A percentile compares a stretch with the other conserved stretches of the same genome.
Conservation (phyloP, 2,888 invertebrate genomes). For the Oscheius sp. region DNA sequence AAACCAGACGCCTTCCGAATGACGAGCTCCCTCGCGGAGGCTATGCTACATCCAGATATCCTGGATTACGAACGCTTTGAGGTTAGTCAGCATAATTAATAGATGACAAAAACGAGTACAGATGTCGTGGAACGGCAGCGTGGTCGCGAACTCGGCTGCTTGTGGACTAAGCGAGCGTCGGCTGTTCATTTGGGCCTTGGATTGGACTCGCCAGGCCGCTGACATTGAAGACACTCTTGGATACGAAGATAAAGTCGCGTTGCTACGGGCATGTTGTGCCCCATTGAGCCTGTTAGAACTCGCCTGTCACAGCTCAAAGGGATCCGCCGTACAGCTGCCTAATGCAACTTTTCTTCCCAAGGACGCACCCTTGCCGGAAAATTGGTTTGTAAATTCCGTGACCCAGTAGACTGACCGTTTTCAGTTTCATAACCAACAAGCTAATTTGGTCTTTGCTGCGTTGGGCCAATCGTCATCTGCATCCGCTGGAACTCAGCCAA, state of each 20-base stretch:
- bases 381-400: slow-evolving; percentile 37
- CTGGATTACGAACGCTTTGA: slow-evolving; percentile 63
- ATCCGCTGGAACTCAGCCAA: slow-evolving; percentile 53
- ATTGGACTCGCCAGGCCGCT: slow-evolving; percentile 60
- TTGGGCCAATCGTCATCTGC: slow-evolving; percentile 57
- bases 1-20: slow-evolving; percentile 29
- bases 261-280: slow-evolving; percentile 59
- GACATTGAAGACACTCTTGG: slow-evolving; percentile 53
- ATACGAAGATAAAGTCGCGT: slow-evolving; percentile 43
- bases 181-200: slow-evolving; percentile 62
- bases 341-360: slow-evolving; percentile 48
- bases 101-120: slow-evolving; percentile 4
- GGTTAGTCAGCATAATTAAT: neutral
- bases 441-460: slow-evolving; percentile 56
- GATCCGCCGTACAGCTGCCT: slow-evolving; percentile 45
- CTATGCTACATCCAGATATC: slow-evolving; percentile 59
- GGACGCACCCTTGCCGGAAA: slow-evolving; percentile 46
- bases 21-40: slow-evolving; percentile 42
- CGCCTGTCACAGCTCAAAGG: slow-evolving; percentile 40
- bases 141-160: slow-evolving; percentile 48
- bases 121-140: slow-evolving; percentile 54
- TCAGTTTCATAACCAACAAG: slow-evolving; percentile 63
- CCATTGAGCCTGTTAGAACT: slow-evolving; percentile 64
- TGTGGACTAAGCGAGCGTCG: slow-evolving; percentile 58
- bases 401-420: neutral